Conservation (phyloP, 2,797 vertebrate species). For the Tenualosa ilisha region DNA sequence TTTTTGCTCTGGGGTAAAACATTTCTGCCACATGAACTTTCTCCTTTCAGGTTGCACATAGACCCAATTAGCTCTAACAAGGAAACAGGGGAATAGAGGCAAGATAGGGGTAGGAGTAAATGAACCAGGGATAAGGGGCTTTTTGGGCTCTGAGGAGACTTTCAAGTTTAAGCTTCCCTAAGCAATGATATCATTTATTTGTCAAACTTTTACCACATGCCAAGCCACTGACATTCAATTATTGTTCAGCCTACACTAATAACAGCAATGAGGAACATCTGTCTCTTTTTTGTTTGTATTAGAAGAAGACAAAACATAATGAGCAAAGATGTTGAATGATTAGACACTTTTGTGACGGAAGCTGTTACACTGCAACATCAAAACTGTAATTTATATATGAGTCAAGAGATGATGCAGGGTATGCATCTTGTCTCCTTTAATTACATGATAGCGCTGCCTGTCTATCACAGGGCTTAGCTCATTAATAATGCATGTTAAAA, state of each 20-base stretch:
- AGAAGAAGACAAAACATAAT: too few species aligned
- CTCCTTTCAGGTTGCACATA: conserved; percentile 2
- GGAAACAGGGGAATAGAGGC: not conserved
- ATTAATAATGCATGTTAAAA: not conserved
- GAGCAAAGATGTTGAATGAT: too few species aligned
- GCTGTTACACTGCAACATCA: too few species aligned
- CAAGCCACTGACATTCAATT: not conserved
- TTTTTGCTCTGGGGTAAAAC: not conserved
- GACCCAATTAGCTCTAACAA: conserved; percentile 17
- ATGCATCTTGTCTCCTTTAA: too few species aligned
- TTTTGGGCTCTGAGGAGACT: not conserved
- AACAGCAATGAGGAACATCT: not conserved
- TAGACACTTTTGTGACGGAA: too few species aligned
- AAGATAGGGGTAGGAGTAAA: not conserved
- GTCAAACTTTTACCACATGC: not conserved
- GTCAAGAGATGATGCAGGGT: too few species aligned
- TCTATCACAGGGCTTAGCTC: too few species aligned
- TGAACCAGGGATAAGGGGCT: not conserved
- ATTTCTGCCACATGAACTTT: conserved; percentile 8
- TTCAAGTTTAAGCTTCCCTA: not conserved
- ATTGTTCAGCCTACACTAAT: not conserved
- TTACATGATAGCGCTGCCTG: too few species aligned
- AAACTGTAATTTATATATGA: too few species aligned
- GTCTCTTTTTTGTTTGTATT: not conserved
- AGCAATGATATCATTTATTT: not conserved